Evolutionary conservation across 2,113 vertebrate species (phyloP), one percentile per base, ranked within the genome.

Genomic region (Lepus americanus): DNA sequence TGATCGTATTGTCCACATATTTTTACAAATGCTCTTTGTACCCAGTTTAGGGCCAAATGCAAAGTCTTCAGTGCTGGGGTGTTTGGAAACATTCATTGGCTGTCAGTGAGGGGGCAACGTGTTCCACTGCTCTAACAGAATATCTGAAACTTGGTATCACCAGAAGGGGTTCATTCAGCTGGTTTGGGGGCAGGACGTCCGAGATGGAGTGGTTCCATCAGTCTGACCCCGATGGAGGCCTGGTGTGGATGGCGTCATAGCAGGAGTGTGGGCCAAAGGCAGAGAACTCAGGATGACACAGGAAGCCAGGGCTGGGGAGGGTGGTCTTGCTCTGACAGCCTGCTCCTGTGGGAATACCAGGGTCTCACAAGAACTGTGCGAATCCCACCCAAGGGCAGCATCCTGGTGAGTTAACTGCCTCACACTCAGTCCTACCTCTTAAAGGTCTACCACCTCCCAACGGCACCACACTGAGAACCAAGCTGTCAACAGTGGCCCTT

Each of bases 41-140:
- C 33, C 73, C n/a, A 12, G 0, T 11, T 27, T 79, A 80, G 33
- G 36, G 51, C 25, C 20, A 31, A 70, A 66, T 49, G 31, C 11
- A 73, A 78, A 69, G 36, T 22, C 51, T 88, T 84, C 31, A 36
- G 4, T 2, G 0, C 80, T 10, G n/a, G 23, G 9, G 31, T 64
- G 44, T 92, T 92, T 72, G 29, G 63, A 79, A 92, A 74, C 70
- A 61, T 61, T 78, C 59, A 64, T 53, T 33, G 23, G 11, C 87
- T 23, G 31, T 69, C 9, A 27, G 10, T 1, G 5, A 63, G 19
- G 63, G 59, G 78, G 39, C 39, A 2, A 7, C 12, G n/a, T 89
- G 44, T 77, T 66, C 13, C 39, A 25, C n/a, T 66, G 29, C 31
- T 88, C 7, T 63, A 77, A n/a, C 39, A 51, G n/a, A 77, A 63